Percentiles rank a stretch among this genome's conserved stretches.
phyloP scores from a whole-genome alignment of 2,797 vertebrate species.

The Enoplosus armatus region DNA sequence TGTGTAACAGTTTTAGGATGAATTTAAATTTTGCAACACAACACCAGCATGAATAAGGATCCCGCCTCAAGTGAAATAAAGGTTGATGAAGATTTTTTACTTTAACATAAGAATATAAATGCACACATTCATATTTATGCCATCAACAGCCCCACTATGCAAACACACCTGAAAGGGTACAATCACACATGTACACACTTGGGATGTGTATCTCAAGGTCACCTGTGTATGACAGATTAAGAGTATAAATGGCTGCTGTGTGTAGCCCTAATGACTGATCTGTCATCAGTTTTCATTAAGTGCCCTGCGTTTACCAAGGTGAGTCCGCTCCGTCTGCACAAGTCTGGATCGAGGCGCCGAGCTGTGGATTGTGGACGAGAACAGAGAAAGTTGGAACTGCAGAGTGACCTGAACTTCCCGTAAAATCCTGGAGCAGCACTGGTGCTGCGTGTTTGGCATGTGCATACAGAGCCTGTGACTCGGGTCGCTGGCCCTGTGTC shows the following conservation, averaged over 20 bases:
- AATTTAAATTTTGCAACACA: neutral
- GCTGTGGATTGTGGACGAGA: constrained; percentile 1
- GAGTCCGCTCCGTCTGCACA: constrained; percentile 55
- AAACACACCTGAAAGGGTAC: constrained; percentile 46
- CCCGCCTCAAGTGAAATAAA: neutral
- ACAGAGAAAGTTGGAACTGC: constrained; percentile 30
- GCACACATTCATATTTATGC: constrained; percentile 4
- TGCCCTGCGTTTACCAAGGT: constrained; percentile 57
- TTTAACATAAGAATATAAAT: constrained; percentile 6
- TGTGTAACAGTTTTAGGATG: no score
- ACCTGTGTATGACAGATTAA: constrained; percentile 59
- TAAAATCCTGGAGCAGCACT: constrained; percentile 35
- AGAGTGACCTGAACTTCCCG: constrained; percentile 44
- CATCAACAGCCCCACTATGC: constrained; percentile 6
- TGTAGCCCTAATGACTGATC: constrained; percentile 68
- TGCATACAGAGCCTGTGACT: constrained; percentile 40
- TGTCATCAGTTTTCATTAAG: constrained; percentile 80
- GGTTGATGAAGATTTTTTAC: neutral
- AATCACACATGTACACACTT: constrained; percentile 34
- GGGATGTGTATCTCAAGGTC: constrained; percentile 68
- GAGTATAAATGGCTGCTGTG: constrained; percentile 62
- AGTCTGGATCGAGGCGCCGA: constrained; percentile 32
- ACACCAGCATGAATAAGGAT: neutral
- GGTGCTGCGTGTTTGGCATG: constrained; percentile 51
- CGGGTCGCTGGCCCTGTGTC: constrained; percentile 49